Conservation (phyloP, 1,140 invertebrate species). For the Planococcus citri region DNA sequence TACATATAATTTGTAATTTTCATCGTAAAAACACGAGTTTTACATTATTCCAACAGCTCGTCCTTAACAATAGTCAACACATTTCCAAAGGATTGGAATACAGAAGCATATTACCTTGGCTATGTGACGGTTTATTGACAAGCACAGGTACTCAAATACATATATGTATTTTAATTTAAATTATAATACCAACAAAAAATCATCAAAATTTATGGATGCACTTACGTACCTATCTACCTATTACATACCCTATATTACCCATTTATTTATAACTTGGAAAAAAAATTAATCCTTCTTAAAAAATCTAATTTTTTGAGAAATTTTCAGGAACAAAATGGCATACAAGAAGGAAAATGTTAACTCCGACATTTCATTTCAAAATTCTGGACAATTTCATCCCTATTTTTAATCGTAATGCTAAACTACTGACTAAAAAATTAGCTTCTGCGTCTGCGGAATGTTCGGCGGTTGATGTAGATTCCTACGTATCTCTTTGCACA, state of each 20-base stretch:
- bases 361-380: constrained; percentile 54
- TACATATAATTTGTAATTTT: no score
- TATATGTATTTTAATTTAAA: no score
- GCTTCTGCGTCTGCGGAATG: not conserved
- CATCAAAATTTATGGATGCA: no score
- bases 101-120: constrained; percentile 22
- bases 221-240: no score
- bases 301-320: not conserved
- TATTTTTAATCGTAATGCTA: constrained; percentile 43
- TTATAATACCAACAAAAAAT: no score
- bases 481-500: constrained; percentile 60
- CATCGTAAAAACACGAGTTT: no score
- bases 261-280: no score
- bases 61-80: constrained; percentile 23
- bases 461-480: constrained; percentile 51
- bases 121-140: constrained; percentile 24
- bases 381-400: constrained; percentile 50
- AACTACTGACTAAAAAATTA: constrained; percentile 50
- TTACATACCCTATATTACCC: no score
- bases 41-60: no score
- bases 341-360: constrained; percentile 45
- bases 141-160: constrained; percentile 22
- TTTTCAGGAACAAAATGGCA: constrained; percentile 42
- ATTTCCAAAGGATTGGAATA: constrained; percentile 26
- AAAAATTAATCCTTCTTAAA: no score